These are phyloP conservation scores for Myzus persicae DNA, from an alignment of 1,140 invertebrate species.

Conservation along the genomic window DNA sequence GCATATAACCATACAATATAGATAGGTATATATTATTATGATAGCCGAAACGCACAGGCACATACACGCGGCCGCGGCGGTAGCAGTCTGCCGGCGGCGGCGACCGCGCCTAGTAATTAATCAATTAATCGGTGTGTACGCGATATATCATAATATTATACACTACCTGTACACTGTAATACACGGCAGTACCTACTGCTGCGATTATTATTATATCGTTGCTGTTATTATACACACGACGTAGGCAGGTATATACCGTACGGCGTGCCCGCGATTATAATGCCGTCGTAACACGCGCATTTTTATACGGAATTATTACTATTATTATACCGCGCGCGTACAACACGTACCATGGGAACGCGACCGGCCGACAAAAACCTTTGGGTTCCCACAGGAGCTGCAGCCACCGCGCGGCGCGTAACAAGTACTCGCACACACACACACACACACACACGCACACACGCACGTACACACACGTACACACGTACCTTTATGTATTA, in stretches of 20 bases:
- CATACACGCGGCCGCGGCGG: not conserved
- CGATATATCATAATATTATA: not conserved
- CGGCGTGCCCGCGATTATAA: slow-evolving; percentile 22
- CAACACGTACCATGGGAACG: slow-evolving; percentile 41
- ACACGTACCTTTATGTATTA: not conserved
- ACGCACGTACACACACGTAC: not conserved
- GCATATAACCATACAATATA: no score
- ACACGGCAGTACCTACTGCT: no score
- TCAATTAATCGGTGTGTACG: slow-evolving; percentile 37
- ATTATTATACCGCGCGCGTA: slow-evolving; percentile 45
- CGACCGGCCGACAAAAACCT: slow-evolving; percentile 22
- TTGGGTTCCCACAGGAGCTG: slow-evolving; percentile 45
- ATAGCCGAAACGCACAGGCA: no score
- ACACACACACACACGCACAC: not conserved
- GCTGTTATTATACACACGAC: not conserved
- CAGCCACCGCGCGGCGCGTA: slow-evolving; percentile 30
- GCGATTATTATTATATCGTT: slow-evolving; percentile 2
- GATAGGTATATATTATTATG: no score
- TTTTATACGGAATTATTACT: slow-evolving; percentile 26
- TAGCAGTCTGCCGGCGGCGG: not conserved
- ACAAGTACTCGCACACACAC: not conserved
- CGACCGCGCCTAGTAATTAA: slow-evolving; percentile 45
- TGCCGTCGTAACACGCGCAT: slow-evolving; percentile 4
- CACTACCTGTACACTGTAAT: no score
- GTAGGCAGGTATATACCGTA: not conserved